Evolutionary conservation across 2,113 vertebrate genomes (phyloP).

Genomic region (Rhineura floridana): DNA sequence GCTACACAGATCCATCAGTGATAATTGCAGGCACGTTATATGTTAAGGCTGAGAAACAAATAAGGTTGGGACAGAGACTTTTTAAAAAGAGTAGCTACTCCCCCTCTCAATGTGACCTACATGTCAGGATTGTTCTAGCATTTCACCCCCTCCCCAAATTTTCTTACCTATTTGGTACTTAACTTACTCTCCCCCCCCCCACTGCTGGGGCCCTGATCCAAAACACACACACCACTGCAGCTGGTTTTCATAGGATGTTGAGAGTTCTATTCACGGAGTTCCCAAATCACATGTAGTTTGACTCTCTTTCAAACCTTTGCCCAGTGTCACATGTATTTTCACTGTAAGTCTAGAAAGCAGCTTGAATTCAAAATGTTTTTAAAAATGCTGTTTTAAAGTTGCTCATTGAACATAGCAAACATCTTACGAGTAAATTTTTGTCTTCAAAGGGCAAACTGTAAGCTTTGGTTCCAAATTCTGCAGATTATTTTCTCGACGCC

Average conservation of each 20-base stretch:
- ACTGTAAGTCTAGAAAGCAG: not conserved
- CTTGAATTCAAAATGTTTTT: not conserved
- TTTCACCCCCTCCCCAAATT: not conserved
- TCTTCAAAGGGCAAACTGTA: not conserved
- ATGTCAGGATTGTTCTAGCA: not conserved
- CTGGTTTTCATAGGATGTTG: not conserved
- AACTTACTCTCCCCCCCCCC: no score
- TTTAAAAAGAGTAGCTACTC: not conserved
- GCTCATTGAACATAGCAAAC: not conserved
- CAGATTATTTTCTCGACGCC: not conserved
- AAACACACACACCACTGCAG: no score
- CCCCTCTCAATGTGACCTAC: not conserved
- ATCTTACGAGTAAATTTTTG: not conserved
- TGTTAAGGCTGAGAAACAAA: not conserved
- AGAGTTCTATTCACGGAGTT: no score
- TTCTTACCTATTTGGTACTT: not conserved
- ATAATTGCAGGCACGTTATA: not conserved
- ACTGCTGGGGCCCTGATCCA: no score
- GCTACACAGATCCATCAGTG: not conserved
- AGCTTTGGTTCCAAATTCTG: not conserved
- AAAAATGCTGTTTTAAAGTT: not conserved
- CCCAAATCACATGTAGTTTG: no score
- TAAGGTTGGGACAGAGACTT: not conserved
- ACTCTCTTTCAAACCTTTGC: not conserved
- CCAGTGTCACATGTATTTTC: not conserved